These are phyloP conservation scores for Darevskia nairensis DNA, from an alignment of 2,797 vertebrate species.

Conservation along the genomic window DNA sequence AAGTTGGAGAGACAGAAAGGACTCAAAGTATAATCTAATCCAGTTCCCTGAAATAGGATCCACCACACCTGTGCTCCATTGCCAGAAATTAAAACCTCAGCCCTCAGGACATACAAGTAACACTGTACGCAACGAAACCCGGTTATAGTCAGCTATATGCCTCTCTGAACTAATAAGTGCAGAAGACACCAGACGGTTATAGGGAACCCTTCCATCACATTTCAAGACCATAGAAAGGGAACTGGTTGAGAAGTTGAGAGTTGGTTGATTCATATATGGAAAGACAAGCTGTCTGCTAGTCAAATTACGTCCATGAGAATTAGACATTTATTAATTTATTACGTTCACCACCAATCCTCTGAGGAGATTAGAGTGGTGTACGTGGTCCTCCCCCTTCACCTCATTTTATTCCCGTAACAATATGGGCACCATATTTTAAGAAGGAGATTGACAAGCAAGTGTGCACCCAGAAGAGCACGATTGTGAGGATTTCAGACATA, in stretches of 20 bases:
- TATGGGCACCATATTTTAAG: not conserved
- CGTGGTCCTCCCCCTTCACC: not conserved
- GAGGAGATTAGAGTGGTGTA: not conserved
- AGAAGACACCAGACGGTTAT: conserved; percentile 23
- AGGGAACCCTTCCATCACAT: conserved; percentile 2
- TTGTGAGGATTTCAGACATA: not conserved
- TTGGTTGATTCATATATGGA: conserved; percentile 12
- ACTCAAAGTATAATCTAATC: not conserved
- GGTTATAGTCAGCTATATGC: not conserved
- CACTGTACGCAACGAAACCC: conserved; percentile 10
- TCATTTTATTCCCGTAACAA: not conserved
- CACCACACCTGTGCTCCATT: conserved; percentile 19
- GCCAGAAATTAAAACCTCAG: conserved; percentile 33
- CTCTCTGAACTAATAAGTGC: conserved; percentile 19
- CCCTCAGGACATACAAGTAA: conserved; percentile 31
- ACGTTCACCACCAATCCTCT: not conserved
- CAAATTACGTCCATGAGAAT: conserved; percentile 53
- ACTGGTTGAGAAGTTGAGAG: not conserved
- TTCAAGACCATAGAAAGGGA: conserved; percentile 24
- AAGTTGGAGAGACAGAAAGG: conserved; percentile 7
- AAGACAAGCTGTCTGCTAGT: conserved; percentile 38
- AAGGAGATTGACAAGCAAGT: not conserved
- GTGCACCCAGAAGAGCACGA: not conserved
- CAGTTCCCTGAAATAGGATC: conserved; percentile 7
- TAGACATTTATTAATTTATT: not conserved